phyloP scores from a whole-genome alignment of 2,888 invertebrate species.

The Melanargia galathea region DNA sequence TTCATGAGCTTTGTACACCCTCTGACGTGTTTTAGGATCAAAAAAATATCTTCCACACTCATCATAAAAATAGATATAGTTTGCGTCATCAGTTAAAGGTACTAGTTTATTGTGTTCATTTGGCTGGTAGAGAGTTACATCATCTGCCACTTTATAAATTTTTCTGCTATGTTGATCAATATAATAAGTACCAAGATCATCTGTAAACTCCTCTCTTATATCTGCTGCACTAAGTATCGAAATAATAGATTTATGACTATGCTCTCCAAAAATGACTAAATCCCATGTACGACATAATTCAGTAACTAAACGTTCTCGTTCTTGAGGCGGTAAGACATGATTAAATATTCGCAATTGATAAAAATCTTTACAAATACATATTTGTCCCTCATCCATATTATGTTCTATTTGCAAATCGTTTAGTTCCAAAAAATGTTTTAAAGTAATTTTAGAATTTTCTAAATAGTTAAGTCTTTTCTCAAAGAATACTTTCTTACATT shows the following conservation, averaged over 20 bases:
- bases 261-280: conserved; percentile 62
- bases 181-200: conserved; percentile 66
- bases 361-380: conserved; percentile 67
- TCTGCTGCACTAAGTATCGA: conserved; percentile 70
- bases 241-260: conserved; percentile 65
- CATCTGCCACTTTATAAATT: conserved; percentile 64
- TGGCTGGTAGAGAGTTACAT: conserved; percentile 61
- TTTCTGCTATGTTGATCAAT: conserved; percentile 69
- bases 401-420: conserved; percentile 48
- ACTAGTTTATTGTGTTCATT: conserved; percentile 69
- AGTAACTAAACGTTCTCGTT: conserved; percentile 67
- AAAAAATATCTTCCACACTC: conserved; percentile 73
- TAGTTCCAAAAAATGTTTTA: conserved; percentile 52
- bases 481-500: conserved; percentile 64
- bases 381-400: conserved; percentile 50
- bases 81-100: conserved; percentile 61
- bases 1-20: conserved; percentile 68
- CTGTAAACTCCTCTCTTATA: conserved; percentile 66
- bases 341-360: conserved; percentile 71
- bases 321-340: conserved; percentile 59
- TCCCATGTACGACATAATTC: conserved; percentile 71
- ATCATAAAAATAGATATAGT: conserved; percentile 69
- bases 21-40: conserved; percentile 59
- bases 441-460: conserved; percentile 61
- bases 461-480: conserved; percentile 58